Evolutionary conservation across 1,140 invertebrate genomes (phyloP).

Genomic region (Leptinotarsa texana): DNA sequence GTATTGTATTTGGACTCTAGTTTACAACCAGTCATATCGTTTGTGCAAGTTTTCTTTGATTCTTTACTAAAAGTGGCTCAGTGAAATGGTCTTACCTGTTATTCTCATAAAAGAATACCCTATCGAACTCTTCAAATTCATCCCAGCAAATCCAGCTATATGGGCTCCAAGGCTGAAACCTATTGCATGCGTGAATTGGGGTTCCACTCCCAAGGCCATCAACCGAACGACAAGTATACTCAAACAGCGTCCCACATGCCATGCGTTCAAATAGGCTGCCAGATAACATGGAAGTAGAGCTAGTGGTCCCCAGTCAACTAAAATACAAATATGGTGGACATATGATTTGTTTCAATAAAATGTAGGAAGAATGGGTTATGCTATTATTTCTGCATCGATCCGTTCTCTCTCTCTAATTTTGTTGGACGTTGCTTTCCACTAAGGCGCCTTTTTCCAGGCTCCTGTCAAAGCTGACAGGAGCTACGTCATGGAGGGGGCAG

Average conservation of each 20-base stretch:
- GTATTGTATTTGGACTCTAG: no score
- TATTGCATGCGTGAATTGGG: slow-evolving; percentile 61
- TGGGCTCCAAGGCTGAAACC: slow-evolving; percentile 71
- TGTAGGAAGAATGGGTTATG: no score
- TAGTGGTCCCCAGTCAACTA: slow-evolving; percentile 60
- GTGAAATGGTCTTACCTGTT: slow-evolving; percentile 57
- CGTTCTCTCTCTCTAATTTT: no score
- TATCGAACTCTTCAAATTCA: slow-evolving; percentile 42
- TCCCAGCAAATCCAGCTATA: slow-evolving; percentile 65
- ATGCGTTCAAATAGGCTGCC: slow-evolving; percentile 58
- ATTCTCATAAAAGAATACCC: slow-evolving; percentile 59
- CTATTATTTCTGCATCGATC: no score
- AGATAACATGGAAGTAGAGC: slow-evolving; percentile 58
- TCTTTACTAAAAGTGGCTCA: no score
- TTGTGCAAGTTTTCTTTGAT: no score
- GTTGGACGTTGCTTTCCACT: no score
- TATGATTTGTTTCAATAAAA: background rate
- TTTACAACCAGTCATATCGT: no score
- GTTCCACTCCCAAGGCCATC: slow-evolving; percentile 46
- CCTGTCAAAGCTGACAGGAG: no score
- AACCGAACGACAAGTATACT: slow-evolving; percentile 55
- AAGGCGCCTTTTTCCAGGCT: no score
- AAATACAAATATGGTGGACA: slow-evolving; percentile 13
- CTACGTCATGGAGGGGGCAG: no score
- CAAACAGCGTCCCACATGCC: slow-evolving; percentile 57